Evolutionary conservation across 2,888 invertebrate species (phyloP).

Genomic region (Glyphotaelius pellucidus): DNA sequence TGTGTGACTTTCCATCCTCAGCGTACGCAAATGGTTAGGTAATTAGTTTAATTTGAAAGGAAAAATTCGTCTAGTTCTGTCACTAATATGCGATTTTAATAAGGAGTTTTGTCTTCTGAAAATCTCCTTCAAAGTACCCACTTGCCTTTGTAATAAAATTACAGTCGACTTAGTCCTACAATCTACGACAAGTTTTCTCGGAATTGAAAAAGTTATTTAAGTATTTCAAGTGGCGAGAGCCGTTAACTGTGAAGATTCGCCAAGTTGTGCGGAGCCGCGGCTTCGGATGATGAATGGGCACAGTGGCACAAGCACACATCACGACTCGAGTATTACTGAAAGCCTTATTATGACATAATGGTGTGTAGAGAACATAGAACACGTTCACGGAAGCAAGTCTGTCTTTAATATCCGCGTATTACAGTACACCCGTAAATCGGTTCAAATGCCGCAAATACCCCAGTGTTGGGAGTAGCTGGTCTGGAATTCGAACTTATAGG

Average conservation of each 20-base stretch:
- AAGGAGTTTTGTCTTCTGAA: background rate
- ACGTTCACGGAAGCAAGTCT: background rate
- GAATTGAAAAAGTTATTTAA: conserved; percentile 64
- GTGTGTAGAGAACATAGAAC: background rate
- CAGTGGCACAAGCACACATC: conserved; percentile 22
- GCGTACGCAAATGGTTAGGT: background rate
- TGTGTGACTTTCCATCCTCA: background rate
- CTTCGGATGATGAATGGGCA: conserved; percentile 36
- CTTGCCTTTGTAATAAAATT: conserved; percentile 51
- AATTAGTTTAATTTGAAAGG: background rate
- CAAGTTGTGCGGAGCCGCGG: conserved; percentile 31
- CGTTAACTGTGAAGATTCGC: conserved; percentile 45
- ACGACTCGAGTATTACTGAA: conserved; percentile 9
- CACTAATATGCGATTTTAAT: background rate
- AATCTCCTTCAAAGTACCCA: background rate
- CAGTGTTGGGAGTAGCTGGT: background rate
- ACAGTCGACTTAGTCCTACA: conserved; percentile 36
- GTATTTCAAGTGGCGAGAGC: conserved; percentile 42
- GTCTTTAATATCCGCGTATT: conserved; percentile 2
- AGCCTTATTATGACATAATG: conserved; percentile 29
- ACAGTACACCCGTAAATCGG: background rate
- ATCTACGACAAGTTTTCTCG: conserved; percentile 46
- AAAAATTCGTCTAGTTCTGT: background rate
- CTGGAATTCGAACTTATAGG: background rate
- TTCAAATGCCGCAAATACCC: background rate